Conservation (phyloP, 37 sponge, comb jelly and placozoan species). For the Crambe crambe region DNA sequence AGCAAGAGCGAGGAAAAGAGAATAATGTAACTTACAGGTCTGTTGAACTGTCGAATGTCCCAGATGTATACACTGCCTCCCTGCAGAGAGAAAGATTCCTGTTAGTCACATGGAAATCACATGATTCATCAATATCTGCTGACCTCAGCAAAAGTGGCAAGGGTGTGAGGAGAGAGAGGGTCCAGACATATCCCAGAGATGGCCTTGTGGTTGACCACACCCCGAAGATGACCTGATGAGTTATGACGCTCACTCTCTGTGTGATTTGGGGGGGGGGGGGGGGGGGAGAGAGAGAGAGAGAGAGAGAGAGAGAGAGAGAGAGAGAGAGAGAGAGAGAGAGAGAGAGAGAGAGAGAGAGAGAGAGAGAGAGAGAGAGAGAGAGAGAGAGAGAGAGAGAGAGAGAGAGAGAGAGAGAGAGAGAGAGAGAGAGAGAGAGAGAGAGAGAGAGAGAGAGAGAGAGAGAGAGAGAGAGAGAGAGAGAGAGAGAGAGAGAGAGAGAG, state of each 20-base stretch:
- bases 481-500: constrained; percentile 25
- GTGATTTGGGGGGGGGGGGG: no score
- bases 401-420: not conserved
- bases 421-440: constrained; percentile 6
- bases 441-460: not conserved
- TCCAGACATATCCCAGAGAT: constrained; percentile 45
- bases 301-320: not conserved
- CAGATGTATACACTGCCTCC: constrained; percentile 65
- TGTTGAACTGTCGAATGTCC: constrained; percentile 59
- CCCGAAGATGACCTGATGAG: constrained; percentile 9
- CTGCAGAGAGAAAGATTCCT: constrained; percentile 9
- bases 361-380: constrained; percentile 20
- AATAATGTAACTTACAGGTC: constrained; percentile 44
- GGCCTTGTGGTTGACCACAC: constrained; percentile 49
- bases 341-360: constrained; percentile 30
- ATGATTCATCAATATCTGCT: not conserved
- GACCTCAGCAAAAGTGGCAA: constrained; percentile 68
- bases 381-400: not conserved
- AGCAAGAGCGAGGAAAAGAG: not conserved
- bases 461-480: not conserved
- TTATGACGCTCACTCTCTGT: no score
- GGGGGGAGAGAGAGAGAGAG: not conserved
- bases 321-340: constrained; percentile 3
- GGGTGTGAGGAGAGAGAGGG: constrained; percentile 26
- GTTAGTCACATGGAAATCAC: constrained; percentile 2